Evolutionary conservation across 2,888 invertebrate genomes (phyloP), one percentile per base, ranked within the genome.

Genomic region (Ptilodon capucinus): DNA sequence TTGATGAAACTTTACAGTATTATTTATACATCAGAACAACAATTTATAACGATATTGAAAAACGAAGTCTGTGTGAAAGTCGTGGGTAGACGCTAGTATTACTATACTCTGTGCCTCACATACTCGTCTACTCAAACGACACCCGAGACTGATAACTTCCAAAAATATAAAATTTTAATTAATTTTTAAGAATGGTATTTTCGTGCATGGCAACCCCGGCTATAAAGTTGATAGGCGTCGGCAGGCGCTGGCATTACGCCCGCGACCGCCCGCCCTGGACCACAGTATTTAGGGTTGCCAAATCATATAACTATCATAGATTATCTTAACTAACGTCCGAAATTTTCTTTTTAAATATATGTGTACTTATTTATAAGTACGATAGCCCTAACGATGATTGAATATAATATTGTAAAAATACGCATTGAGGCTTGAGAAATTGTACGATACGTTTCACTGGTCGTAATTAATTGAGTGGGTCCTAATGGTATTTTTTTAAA

Each of bases 171-270:
- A 8, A 2, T 35, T 17, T 35, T 11, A 35, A 35, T 35, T 35
- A 35, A 35, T 17, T 9, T 14, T 18, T 28, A 35, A 35, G n/a
- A 39, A 39, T 18, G 14, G n/a, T 1, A 0, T 25, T 8, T 21
- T 39, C 25, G 8, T 19, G 34, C 34, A 32, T 42, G 34, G 34
- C 30, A 42, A 32, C 32, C n/a, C 32, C 19, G 35, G 9, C 18
- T 18, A n/a, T 48, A 42, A 42, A 1, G 1, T 11, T 54, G 60
- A 64, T 47, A 38, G 54, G 50, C 51, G 56, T 43, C 40, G 68
- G 63, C 69, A 71, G 58, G 44, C 56, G 40, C 45, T 72, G 71
- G 72, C 68, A 17, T 1, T 0, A 1, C 42, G 69, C 71, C 71
- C 54, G 34, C 34, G 21, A 44, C 41, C 25, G 21, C 34, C 35